A percentile compares a stretch with the other conserved stretches of the same genome.
Conservation (phyloP, 64 coral and sea anemone species). For the Dendronephthya gigantea region DNA sequence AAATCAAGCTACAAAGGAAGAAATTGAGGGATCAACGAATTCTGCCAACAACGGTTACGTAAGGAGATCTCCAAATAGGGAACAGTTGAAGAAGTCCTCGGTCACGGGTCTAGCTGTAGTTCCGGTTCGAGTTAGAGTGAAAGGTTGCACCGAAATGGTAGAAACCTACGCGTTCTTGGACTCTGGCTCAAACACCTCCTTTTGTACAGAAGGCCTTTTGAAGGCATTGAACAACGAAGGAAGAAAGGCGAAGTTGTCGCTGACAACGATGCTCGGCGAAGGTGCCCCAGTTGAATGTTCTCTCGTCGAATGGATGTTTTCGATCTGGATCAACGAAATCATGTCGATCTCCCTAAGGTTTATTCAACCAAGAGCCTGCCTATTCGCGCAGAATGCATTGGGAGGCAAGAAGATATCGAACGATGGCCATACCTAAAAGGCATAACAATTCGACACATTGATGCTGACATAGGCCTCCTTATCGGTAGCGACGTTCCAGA, state of each 20-base stretch:
- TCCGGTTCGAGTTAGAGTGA: too few relatives aligned
- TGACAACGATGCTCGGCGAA: constrained; percentile 25
- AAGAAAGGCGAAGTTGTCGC: background rate
- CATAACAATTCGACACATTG: background rate
- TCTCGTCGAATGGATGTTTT: constrained; percentile 16
- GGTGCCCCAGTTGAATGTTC: background rate
- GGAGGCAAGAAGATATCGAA: constrained; percentile 17
- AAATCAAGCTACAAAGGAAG: too few relatives aligned
- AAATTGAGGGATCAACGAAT: too few relatives aligned
- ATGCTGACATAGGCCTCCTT: background rate
- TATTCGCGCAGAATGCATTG: constrained; percentile 5
- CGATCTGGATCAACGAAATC: constrained; percentile 32
- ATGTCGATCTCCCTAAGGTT: constrained; percentile 25
- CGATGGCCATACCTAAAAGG: background rate
- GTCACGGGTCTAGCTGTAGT: too few relatives aligned
- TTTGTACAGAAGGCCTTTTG: constrained; percentile 17
- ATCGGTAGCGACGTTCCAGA: constrained; percentile 8
- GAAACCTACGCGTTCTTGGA: too few relatives aligned
- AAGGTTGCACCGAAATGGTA: too few relatives aligned
- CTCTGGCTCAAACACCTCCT: too few relatives aligned
- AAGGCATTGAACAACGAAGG: background rate
- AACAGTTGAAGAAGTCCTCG: too few relatives aligned
- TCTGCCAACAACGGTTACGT: too few relatives aligned
- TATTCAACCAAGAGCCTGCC: constrained; percentile 47
- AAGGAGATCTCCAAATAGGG: too few relatives aligned